Conservation (phyloP, 2,113 vertebrate genomes). For the Phycodurus eques region DNA sequence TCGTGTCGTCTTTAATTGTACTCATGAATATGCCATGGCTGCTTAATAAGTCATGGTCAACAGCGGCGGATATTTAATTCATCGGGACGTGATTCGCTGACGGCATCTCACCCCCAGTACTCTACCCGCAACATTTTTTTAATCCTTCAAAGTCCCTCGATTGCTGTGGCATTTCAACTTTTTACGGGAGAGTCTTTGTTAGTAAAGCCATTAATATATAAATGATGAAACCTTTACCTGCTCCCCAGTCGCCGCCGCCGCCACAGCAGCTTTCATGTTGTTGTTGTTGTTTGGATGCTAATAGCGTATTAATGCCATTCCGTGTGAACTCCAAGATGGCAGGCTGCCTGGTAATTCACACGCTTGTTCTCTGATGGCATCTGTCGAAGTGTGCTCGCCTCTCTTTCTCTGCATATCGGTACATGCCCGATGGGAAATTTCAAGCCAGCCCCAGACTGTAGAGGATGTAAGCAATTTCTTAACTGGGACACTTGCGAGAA, state of each 20-base stretch:
- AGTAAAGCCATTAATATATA: conserved; percentile 81
- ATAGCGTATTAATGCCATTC: conserved; percentile 84
- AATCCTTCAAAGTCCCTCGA: conserved; percentile 53
- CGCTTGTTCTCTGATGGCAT: conserved; percentile 84
- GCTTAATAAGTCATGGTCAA: conserved; percentile 81
- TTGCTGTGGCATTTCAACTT: conserved; percentile 72
- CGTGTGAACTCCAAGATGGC: conserved; percentile 82
- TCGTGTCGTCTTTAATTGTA: conserved; percentile 80
- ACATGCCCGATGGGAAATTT: conserved; percentile 81
- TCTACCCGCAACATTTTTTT: neutral
- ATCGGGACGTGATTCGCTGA: conserved; percentile 75
- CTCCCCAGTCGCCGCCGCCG: conserved; percentile 64
- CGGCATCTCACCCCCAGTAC: conserved; percentile 48
- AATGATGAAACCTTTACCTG: conserved; percentile 83
- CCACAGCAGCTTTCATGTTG: conserved; percentile 79
- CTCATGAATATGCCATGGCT: conserved; percentile 73
- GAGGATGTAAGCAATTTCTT: conserved; percentile 79
- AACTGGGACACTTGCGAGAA: conserved; percentile 76
- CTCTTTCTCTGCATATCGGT: conserved; percentile 73
- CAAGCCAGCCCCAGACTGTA: conserved; percentile 75
- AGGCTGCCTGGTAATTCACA: conserved; percentile 82
- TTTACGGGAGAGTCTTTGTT: conserved; percentile 72
- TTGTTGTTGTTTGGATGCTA: conserved; percentile 82
- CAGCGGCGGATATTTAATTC: conserved; percentile 75
- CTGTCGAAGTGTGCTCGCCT: conserved; percentile 76